These are phyloP conservation scores for Lepidothrix coronata DNA, from an alignment of 2,113 vertebrate genomes.

Conservation along the genomic window DNA sequence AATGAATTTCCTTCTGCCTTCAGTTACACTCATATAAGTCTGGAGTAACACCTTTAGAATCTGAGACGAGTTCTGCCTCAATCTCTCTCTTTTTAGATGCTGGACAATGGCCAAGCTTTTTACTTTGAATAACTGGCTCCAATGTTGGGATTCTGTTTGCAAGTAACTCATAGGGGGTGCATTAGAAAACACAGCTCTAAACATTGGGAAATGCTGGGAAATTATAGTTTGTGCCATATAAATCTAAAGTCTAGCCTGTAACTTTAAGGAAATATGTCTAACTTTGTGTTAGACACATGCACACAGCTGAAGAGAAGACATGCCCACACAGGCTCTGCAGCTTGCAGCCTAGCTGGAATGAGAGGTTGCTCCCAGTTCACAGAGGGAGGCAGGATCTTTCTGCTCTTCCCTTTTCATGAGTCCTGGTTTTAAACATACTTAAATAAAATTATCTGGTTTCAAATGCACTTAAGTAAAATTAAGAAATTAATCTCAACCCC, in stretches of 20 bases:
- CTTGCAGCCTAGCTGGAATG: background rate
- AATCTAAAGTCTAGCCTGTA: background rate
- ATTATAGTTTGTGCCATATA: background rate
- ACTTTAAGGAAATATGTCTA: background rate
- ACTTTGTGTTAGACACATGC: no score
- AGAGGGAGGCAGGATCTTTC: background rate
- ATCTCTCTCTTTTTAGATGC: background rate
- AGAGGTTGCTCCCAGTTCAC: accelerated
- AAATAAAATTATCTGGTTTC: background rate
- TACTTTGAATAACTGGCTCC: background rate
- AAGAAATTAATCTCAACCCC: background rate
- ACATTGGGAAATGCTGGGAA: background rate
- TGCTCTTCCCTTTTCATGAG: background rate
- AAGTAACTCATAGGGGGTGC: background rate
- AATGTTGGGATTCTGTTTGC: background rate
- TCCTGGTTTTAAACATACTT: background rate
- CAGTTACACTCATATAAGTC: background rate
- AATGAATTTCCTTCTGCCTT: slow-evolving; percentile 26
- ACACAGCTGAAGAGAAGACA: background rate
- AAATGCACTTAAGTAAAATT: background rate
- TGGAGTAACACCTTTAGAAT: slow-evolving; percentile 48
- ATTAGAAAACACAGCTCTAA: background rate
- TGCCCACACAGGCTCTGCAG: background rate
- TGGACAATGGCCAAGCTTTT: background rate
- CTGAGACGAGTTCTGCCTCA: background rate